Base-by-base conservation (phyloP, 2,888 invertebrate genomes). In the Eupithecia dodoneata region DNA sequence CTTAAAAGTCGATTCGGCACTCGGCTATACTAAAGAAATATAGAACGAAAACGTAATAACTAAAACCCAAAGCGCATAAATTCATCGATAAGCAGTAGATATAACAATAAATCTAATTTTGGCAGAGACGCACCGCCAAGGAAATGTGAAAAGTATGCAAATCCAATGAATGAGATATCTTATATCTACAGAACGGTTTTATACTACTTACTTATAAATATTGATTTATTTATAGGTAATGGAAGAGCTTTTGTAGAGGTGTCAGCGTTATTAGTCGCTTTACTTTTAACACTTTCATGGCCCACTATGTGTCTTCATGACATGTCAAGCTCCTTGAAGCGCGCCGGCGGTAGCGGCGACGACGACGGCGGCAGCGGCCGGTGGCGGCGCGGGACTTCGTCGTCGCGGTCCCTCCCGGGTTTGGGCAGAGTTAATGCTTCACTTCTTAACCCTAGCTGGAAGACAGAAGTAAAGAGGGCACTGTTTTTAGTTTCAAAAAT, bases 81-180 rank as follows among this genome's bases (percentile, higher is more conserved):
- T 79, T 76, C 67, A 82, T 79, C 72, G 73, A 77, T 79, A 80
- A 75, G 72, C 76, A 77, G 77, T 70, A 47, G 30, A 45, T 78
- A 79, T 77, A 81, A 76, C 74, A 80, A 79, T 76, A 80, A 80
- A 80, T 79, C 76, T 69, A 80, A 75, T 81, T 80, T 79, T 76
- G 79, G 77, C 70, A 18, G 18, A 77, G 76, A 74, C 74, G 79
- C 75, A 72, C 75, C 73, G 77, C 70, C 75, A 52, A 47, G 81
- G 79, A 79, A 81, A 82, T 81, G 82, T 79, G 80, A 76, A 80
- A 81, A 82, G 78, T 80, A 82, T 82, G 82, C 81, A 81, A 82
- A 82, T 82, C 76, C 78, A 76, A 75, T 79, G 80, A 81, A 74
- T 52, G 65, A 75, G 63, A 72, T 77, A 77, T 72, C 76, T 49